Evolutionary conservation across 1,140 invertebrate genomes (phyloP).

Genomic region (Leptonema lineaticorne): DNA sequence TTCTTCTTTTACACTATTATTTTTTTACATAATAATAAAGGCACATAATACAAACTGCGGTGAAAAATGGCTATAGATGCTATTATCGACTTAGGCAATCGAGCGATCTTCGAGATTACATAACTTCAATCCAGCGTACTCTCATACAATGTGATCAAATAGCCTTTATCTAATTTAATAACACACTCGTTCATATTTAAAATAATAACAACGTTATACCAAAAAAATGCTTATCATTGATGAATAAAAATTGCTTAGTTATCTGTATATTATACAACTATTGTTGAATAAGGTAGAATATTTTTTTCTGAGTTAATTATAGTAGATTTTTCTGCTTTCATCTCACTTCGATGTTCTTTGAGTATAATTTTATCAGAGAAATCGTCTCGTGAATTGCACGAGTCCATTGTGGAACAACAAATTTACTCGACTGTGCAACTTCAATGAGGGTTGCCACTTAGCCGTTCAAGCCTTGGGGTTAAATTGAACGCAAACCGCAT

Average conservation of each 20-base stretch:
- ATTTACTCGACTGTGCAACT: background rate
- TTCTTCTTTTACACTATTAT: too few relatives aligned
- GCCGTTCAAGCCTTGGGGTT: background rate
- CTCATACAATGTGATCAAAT: background rate
- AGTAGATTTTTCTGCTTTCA: too few relatives aligned
- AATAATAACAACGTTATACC: background rate
- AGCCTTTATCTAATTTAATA: constrained; percentile 13
- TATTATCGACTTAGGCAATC: constrained; percentile 11
- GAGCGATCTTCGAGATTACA: constrained; percentile 6
- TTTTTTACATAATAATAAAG: constrained; percentile 11
- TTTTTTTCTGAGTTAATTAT: too few relatives aligned
- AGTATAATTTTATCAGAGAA: too few relatives aligned
- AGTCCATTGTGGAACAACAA: background rate
- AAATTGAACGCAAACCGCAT: background rate
- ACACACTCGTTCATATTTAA: background rate
- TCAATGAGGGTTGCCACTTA: constrained; percentile 21
- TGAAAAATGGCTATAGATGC: constrained; percentile 11
- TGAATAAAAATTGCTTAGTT: too few relatives aligned
- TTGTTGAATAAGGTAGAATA: too few relatives aligned
- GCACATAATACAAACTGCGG: constrained; percentile 1
- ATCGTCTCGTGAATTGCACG: too few relatives aligned
- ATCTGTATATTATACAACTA: too few relatives aligned
- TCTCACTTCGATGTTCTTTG: too few relatives aligned
- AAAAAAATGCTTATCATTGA: background rate
- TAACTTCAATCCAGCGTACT: constrained; percentile 4